These are phyloP conservation scores for Streptopelia turtur DNA, from an alignment of 2,797 vertebrate species.

Conservation along the genomic window DNA sequence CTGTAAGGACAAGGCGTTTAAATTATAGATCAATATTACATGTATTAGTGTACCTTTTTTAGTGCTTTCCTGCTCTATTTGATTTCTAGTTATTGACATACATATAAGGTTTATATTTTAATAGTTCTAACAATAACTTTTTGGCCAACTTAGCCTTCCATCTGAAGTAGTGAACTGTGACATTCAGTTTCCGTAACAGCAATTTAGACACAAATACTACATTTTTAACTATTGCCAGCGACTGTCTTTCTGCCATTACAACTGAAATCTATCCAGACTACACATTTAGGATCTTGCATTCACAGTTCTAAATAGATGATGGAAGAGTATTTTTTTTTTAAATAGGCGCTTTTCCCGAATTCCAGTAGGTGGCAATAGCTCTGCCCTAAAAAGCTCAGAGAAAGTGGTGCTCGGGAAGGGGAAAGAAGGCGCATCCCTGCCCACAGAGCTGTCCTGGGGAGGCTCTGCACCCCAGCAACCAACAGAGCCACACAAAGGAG, in stretches of 20 bases:
- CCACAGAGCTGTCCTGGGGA: background rate
- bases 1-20: background rate
- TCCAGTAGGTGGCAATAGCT: slow-evolving; percentile 63
- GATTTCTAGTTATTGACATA: background rate
- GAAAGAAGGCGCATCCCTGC: background rate
- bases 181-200: background rate
- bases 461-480: background rate
- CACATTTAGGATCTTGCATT: background rate
- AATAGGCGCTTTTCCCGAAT: background rate
- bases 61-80: background rate
- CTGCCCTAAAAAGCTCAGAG: slow-evolving; percentile 6
- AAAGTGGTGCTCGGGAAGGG: background rate
- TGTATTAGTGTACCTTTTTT: background rate
- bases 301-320: background rate
- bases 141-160: background rate
- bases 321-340: background rate
- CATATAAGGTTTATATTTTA: background rate
- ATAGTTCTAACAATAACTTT: background rate
- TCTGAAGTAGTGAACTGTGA: background rate
- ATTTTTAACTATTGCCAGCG: background rate
- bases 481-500: background rate
- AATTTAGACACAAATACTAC: background rate
- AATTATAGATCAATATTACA: background rate
- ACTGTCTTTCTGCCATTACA: background rate
- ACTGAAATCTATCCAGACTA: background rate